A percentile compares a stretch with the other conserved stretches of the same genome.
Evolutionary conservation across 1,140 invertebrate species (phyloP).

Genomic region (Acromyrmex charruanus): DNA sequence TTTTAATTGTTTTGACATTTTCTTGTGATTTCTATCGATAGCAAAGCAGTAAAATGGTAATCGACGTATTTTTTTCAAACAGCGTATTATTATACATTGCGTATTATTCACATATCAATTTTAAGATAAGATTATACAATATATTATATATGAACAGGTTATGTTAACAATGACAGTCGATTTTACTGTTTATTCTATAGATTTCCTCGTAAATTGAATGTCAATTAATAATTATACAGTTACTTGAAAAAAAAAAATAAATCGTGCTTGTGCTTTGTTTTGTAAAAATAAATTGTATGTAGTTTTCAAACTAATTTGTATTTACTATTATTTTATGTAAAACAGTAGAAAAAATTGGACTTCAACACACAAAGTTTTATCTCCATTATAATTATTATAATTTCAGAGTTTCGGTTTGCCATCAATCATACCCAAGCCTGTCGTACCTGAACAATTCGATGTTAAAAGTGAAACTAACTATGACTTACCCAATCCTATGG

Average conservation of each 20-base stretch:
- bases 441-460: slow-evolving; percentile 78
- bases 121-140: background rate
- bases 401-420: slow-evolving; percentile 88
- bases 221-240: background rate
- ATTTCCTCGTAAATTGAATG: background rate
- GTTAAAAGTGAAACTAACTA: slow-evolving; percentile 83
- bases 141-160: slow-evolving; percentile 41
- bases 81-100: background rate
- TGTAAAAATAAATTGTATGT: background rate
- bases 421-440: slow-evolving; percentile 85
- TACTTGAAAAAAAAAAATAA: background rate
- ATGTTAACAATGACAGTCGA: slow-evolving; percentile 29
- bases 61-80: background rate
- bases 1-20: background rate
- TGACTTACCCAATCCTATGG: slow-evolving; percentile 86
- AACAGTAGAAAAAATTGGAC: background rate
- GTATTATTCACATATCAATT: background rate
- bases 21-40: background rate
- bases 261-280: background rate
- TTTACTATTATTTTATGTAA: background rate
- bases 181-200: slow-evolving; percentile 21
- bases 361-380: background rate
- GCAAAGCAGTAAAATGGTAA: slow-evolving; percentile 64
- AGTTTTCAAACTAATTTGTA: background rate
- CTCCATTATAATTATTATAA: slow-evolving; percentile 52